phyloP scores from a whole-genome alignment of 2,888 invertebrate species.

The Synanthedon andrenaeformis region DNA sequence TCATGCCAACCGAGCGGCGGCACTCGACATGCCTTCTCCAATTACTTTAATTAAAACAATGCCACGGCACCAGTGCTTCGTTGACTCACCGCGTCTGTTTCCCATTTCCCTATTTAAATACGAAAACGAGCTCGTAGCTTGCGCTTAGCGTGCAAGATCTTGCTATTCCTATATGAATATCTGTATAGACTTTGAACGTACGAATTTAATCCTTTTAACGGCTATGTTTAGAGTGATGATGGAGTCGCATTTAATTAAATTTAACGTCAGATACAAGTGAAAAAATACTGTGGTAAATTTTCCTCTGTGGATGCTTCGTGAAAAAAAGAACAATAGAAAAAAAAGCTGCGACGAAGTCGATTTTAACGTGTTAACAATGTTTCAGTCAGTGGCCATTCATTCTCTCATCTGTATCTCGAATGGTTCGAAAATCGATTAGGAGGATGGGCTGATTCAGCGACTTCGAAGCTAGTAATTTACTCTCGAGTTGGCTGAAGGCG shows the following conservation, averaged over 20 bases:
- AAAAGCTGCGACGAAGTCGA: too few species aligned
- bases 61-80: constrained; percentile 62
- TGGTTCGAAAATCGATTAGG: constrained; percentile 61
- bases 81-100: constrained; percentile 66
- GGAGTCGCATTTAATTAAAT: neutral
- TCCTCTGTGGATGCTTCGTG: neutral
- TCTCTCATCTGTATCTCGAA: constrained; percentile 17
- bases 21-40: constrained; percentile 66
- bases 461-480: constrained; percentile 66
- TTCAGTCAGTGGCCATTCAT: neutral
- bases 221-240: neutral
- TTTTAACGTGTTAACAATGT: too few species aligned
- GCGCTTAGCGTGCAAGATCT: constrained; percentile 61
- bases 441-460: constrained; percentile 63
- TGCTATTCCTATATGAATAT: constrained; percentile 30
- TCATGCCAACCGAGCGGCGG: constrained; percentile 58
- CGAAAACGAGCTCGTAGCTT: constrained; percentile 62
- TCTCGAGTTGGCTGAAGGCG: constrained; percentile 68
- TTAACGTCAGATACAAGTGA: neutral
- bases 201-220: neutral
- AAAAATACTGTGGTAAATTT: neutral
- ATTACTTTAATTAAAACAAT: constrained; percentile 72
- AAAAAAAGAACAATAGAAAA: too few species aligned
- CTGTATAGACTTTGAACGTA: neutral
- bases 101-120: constrained; percentile 70